phyloP scores from a whole-genome alignment of 35 echinoderm and acorn worm species.

The Heliocidaris erythrogramma region DNA sequence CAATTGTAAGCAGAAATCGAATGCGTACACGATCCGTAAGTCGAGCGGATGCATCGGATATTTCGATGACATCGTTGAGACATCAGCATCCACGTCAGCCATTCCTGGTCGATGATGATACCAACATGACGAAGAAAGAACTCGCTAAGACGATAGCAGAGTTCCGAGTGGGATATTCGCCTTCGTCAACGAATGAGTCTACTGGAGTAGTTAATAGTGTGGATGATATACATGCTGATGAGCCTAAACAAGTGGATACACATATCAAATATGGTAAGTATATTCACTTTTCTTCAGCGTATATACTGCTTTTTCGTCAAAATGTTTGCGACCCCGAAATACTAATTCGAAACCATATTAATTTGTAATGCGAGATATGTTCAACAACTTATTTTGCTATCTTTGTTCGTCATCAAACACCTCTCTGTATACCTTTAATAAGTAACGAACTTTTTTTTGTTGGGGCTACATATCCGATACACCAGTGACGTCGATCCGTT shows the following conservation, averaged over 20 bases:
- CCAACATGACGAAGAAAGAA: neutral
- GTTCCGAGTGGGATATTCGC: neutral
- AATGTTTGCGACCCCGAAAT: too few relatives aligned
- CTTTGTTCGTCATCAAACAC: too few relatives aligned
- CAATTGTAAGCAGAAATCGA: neutral
- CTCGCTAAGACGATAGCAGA: constrained; percentile 13
- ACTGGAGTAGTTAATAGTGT: neutral
- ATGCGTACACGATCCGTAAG: neutral
- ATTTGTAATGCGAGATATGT: too few relatives aligned
- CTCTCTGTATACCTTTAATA: too few relatives aligned
- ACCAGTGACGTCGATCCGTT: too few relatives aligned
- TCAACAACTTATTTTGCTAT: too few relatives aligned
- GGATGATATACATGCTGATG: neutral
- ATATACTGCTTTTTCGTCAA: too few relatives aligned
- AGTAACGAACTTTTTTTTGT: too few relatives aligned
- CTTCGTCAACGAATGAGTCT: neutral
- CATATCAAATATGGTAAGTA: neutral
- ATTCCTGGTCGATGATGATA: neutral
- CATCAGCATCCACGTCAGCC: neutral
- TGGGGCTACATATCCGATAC: too few relatives aligned
- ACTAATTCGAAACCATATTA: too few relatives aligned
- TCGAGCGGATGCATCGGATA: neutral
- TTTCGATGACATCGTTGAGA: neutral
- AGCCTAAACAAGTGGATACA: neutral
- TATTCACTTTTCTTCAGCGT: too few relatives aligned